phyloP scores from a whole-genome alignment of 2,113 vertebrate genomes.

The Sceloporus undulatus region DNA sequence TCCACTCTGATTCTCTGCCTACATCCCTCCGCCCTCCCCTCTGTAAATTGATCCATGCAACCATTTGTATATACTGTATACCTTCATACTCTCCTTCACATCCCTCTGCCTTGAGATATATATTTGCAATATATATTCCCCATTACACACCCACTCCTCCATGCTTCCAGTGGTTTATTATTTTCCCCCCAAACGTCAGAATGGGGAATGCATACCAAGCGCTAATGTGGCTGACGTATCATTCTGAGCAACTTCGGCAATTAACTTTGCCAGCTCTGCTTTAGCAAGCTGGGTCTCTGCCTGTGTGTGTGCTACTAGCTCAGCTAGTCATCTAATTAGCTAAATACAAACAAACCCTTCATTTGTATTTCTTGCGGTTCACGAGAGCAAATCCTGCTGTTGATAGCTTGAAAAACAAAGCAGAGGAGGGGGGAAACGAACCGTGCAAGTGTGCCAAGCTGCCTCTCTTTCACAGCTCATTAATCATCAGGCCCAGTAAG shows the following conservation, averaged over 20 bases:
- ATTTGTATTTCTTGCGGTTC: slow-evolving; percentile 75
- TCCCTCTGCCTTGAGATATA: neutral
- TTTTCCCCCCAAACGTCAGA: slow-evolving; percentile 32
- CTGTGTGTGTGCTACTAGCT: slow-evolving; percentile 62
- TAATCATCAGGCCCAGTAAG: neutral
- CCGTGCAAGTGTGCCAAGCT: slow-evolving; percentile 51
- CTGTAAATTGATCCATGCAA: neutral
- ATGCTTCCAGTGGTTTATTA: slow-evolving; percentile 5
- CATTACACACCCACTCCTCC: neutral
- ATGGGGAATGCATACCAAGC: neutral
- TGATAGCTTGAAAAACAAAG: slow-evolving; percentile 64
- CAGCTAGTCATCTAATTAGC: slow-evolving; percentile 78
- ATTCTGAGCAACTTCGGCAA: slow-evolving; percentile 51
- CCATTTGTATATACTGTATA: neutral
- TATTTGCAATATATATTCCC: neutral
- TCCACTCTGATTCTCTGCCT: neutral
- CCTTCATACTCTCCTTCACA: neutral
- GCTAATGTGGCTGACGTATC: slow-evolving; percentile 38
- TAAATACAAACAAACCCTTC: slow-evolving; percentile 80
- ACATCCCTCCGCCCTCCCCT: neutral
- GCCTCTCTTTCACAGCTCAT: slow-evolving; percentile 22
- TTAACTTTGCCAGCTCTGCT: slow-evolving; percentile 46
- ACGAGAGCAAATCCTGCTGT: slow-evolving; percentile 75
- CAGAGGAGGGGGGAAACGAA: neutral
- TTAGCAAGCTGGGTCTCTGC: slow-evolving; percentile 64